These are phyloP conservation scores for Stenolophus ochropezus DNA, from an alignment of 2,888 invertebrate species.

Conservation along the genomic window DNA sequence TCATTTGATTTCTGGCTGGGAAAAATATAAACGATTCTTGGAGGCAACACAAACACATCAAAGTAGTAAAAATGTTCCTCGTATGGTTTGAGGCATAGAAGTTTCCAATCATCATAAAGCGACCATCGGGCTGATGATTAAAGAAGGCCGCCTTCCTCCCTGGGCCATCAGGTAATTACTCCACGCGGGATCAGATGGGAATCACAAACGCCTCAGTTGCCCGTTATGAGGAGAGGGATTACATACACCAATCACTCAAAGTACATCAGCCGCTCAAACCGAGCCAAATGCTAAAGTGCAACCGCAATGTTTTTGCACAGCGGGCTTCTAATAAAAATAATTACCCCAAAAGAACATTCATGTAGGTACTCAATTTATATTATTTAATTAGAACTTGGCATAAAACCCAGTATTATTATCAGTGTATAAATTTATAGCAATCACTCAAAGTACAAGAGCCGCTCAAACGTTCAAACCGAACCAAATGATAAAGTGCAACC, in stretches of 20 bases:
- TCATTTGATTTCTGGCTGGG: background rate
- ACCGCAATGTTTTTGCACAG: too few species aligned
- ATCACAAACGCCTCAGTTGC: background rate
- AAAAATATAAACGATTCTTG: constrained; percentile 3
- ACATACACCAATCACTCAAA: background rate
- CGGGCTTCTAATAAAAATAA: too few species aligned
- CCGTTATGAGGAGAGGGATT: background rate
- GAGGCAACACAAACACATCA: background rate
- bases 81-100: background rate
- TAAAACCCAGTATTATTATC: too few species aligned
- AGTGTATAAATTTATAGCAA: too few species aligned
- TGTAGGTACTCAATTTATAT: too few species aligned
- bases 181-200: constrained; percentile 1
- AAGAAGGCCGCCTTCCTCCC: background rate
- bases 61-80: constrained; percentile 5
- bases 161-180: constrained; percentile 55
- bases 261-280: too few species aligned
- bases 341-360: too few species aligned
- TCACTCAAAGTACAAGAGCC: too few species aligned
- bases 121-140: constrained; percentile 41
- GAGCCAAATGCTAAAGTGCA: too few species aligned
- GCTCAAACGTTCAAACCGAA: too few species aligned
- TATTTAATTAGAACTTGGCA: too few species aligned
- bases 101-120: constrained; percentile 38
- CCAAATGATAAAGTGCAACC: too few species aligned